These are phyloP conservation scores for Brachionichthys hirsutus DNA, from an alignment of 2,113 vertebrate species.

Conservation along the genomic window DNA sequence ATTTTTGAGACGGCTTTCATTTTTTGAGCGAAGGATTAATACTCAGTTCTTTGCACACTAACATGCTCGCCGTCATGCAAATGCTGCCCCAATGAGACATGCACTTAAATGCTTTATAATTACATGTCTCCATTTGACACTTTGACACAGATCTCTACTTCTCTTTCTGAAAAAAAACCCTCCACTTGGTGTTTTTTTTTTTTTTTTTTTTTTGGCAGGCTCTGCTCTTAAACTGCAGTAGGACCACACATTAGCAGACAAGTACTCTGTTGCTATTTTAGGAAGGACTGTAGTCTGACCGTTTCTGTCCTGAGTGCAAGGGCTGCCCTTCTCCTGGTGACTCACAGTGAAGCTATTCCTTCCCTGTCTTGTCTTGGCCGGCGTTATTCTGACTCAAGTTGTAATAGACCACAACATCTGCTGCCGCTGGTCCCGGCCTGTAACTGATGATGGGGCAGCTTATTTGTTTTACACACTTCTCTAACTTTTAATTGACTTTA, in stretches of 20 bases:
- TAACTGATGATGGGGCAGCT: slow-evolving; percentile 26
- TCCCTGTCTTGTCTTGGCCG: slow-evolving; percentile 28
- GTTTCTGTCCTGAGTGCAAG: slow-evolving; percentile 12
- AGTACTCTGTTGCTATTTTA: slow-evolving; percentile 34
- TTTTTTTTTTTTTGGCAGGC: too few species aligned
- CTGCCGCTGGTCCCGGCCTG: slow-evolving; percentile 26
- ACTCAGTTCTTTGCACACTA: too few species aligned
- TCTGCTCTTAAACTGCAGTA: slow-evolving; percentile 17
- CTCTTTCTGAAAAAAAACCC: too few species aligned
- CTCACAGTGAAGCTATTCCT: slow-evolving; percentile 49
- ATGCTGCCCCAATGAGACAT: too few species aligned
- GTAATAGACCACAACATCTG: slow-evolving; percentile 47
- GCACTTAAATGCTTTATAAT: too few species aligned
- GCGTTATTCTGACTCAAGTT: slow-evolving; percentile 41
- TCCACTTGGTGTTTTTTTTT: too few species aligned
- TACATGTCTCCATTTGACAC: too few species aligned
- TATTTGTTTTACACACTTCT: slow-evolving; percentile 55
- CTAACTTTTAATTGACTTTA: slow-evolving; percentile 50
- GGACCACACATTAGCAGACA: slow-evolving; percentile 63
- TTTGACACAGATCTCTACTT: too few species aligned
- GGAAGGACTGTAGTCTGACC: slow-evolving; percentile 31
- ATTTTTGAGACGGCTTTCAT: too few species aligned
- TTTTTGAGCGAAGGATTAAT: too few species aligned
- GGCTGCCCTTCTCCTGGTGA: slow-evolving; percentile 36
- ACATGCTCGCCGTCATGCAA: too few species aligned